These are phyloP conservation scores for Ochotona curzoniae DNA, from an alignment of 2,113 vertebrate species.

Conservation along the genomic window DNA sequence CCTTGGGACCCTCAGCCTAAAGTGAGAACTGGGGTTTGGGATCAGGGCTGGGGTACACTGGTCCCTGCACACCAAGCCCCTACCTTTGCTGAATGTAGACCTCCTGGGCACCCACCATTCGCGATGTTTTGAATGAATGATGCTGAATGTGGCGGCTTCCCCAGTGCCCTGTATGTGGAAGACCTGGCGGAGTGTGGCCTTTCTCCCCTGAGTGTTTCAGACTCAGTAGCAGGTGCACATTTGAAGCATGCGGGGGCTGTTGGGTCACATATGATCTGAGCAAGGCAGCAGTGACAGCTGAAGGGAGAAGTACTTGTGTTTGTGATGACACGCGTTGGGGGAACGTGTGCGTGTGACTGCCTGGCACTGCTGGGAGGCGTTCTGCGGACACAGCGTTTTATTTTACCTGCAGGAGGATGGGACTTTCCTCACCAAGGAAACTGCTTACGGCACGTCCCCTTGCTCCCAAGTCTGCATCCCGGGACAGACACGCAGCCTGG, in stretches of 20 bases:
- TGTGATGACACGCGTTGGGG: too few species aligned
- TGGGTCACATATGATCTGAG: background rate
- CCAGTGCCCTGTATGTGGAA: background rate
- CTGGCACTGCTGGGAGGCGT: rapidly evolving
- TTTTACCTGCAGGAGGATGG: background rate
- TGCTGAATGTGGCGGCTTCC: background rate
- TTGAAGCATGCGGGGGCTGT: background rate
- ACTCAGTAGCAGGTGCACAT: background rate
- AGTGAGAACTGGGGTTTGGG: background rate
- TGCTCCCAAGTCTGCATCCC: background rate
- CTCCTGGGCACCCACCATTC: too few species aligned
- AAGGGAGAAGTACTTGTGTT: background rate
- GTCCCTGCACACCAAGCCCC: too few species aligned
- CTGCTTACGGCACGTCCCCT: rapidly evolving
- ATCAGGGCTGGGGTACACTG: background rate
- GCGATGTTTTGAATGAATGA: background rate
- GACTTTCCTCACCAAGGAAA: too few species aligned
- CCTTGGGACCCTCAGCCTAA: background rate
- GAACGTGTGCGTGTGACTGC: rapidly evolving
- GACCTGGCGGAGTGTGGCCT: background rate
- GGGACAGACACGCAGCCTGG: rapidly evolving
- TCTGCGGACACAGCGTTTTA: rapidly evolving
- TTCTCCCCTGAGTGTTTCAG: background rate
- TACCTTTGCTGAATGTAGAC: too few species aligned
- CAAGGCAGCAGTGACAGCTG: background rate